phyloP scores from a whole-genome alignment of 2,113 vertebrate genomes.

The Neogobius melanostomus region DNA sequence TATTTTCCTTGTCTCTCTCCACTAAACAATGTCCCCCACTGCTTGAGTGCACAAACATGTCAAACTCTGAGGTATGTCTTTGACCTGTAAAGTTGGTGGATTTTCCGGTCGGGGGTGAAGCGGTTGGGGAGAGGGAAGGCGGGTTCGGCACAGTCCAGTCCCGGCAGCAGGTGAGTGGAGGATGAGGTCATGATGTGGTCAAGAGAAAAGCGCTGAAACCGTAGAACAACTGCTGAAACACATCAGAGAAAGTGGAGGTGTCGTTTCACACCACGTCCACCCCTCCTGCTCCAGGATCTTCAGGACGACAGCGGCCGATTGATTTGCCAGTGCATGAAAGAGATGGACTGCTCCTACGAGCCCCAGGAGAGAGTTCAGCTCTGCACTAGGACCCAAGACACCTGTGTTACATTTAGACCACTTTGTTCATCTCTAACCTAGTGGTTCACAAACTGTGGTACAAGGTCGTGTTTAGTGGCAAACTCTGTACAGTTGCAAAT shows the following conservation, averaged over 20 bases:
- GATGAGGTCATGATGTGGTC: conserved; percentile 78
- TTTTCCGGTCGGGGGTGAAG: conserved; percentile 62
- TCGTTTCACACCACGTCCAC: conserved; percentile 53
- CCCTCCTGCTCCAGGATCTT: conserved; percentile 50
- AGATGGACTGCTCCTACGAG: conserved; percentile 47
- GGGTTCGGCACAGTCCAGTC: conserved; percentile 77
- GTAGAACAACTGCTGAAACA: conserved; percentile 75
- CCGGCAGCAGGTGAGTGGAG: conserved; percentile 79
- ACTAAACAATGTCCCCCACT: conserved; percentile 21
- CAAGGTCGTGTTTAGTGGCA: background rate
- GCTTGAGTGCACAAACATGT: conserved; percentile 45
- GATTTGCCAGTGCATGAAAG: conserved; percentile 65
- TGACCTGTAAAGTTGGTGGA: conserved; percentile 59
- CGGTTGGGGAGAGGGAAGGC: conserved; percentile 28
- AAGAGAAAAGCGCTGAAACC: conserved; percentile 68
- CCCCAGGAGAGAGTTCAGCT: conserved; percentile 47
- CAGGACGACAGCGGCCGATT: conserved; percentile 54
- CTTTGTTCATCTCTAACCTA: conserved; percentile 10
- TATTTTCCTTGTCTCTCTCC: conserved; percentile 9
- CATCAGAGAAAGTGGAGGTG: conserved; percentile 68
- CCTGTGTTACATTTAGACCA: conserved; percentile 57
- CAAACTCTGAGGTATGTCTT: conserved; percentile 44
- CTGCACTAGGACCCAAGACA: conserved; percentile 31
- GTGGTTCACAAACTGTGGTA: background rate
- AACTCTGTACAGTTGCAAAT: background rate